A percentile compares a stretch with the other conserved stretches of the same genome.
phyloP scores from a whole-genome alignment of 2,888 invertebrate species.

The Lycophotia porphyrea region DNA sequence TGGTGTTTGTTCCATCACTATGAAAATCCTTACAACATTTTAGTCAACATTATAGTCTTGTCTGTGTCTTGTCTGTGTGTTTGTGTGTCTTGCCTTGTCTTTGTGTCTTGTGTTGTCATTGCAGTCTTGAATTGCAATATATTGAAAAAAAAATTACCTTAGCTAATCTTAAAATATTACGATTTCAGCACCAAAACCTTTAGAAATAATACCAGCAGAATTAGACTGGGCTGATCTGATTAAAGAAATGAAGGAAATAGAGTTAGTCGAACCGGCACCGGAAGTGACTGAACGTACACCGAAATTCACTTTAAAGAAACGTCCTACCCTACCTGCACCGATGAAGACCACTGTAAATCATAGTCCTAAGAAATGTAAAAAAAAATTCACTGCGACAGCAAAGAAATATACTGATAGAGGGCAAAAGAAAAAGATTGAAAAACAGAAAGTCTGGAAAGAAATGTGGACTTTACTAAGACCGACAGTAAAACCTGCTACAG shows the following conservation, averaged over 20 bases:
- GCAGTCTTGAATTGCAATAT: neutral
- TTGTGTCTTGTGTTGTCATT: too few species aligned
- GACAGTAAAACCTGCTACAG: neutral
- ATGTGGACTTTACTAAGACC: neutral
- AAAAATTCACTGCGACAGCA: neutral
- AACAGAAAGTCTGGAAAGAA: neutral
- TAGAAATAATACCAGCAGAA: neutral
- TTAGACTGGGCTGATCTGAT: slow-evolving; percentile 6
- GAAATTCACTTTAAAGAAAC: neutral
- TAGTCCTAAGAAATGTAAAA: neutral
- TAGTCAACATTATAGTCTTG: too few species aligned
- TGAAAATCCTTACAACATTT: neutral
- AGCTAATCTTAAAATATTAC: slow-evolving; percentile 3
- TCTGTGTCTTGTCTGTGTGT: too few species aligned
- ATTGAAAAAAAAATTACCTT: too few species aligned
- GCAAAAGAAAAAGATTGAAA: neutral
- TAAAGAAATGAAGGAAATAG: slow-evolving; percentile 1
- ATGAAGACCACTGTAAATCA: neutral
- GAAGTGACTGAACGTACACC: neutral
- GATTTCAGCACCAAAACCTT: slow-evolving; percentile 43
- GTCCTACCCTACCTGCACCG: neutral
- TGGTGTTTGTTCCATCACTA: neutral
- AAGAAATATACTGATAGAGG: neutral
- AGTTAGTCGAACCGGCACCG: neutral
- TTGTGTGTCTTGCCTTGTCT: too few species aligned